Evolutionary conservation across 2,113 vertebrate genomes (phyloP), one percentile per base, ranked within the genome.

Genomic region (Glaucomys volans): DNA sequence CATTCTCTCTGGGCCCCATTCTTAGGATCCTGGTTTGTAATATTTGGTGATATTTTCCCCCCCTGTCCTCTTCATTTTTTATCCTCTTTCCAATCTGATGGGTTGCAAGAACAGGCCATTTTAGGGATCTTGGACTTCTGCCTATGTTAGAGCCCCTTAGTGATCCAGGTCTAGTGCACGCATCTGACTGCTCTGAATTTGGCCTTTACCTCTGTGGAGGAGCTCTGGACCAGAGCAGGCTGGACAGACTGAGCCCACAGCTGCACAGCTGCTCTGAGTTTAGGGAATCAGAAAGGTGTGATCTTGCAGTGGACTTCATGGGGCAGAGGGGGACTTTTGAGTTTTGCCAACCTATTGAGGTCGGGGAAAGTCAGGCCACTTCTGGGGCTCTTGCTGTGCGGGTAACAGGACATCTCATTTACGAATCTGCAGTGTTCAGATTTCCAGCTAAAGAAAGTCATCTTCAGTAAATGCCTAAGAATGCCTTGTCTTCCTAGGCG

Each of bases 401-500:
- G 85, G 11, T 35, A 59, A 37, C 0, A 17, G 20, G 28, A 8
- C 9, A 24, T 82, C 54, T 88, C 79, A 50, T 64, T 92, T 92
- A 59, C 81, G 81, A 95, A 64, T 62, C 67, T 67, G 30, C 42
- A 16, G 54, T 40, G 20, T 88, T 72, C 72, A n/a, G 66, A 42
- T 32, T 59, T 59, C 59, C 4, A 47, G 81, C 92, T 85, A n/a
- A 89, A 57, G 86, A 40, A 84, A 80, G 26, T 30, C n/a, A 6
- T 81, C 26, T 90, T 93, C 59, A 71, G 50, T 88, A 86, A 97
- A 92, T 64, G 40, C 66, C 13, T 95, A 50, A 50, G 35, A 8
- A 89, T 79, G 74, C 59, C 40, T 32, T 90, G 85, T 50, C 79
- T 95, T 83, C 66, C 44, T 81, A 40, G 92, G n/a, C 4, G 79